phyloP scores from a whole-genome alignment of 2,888 invertebrate genomes.

The Eumerus sabulonum region DNA sequence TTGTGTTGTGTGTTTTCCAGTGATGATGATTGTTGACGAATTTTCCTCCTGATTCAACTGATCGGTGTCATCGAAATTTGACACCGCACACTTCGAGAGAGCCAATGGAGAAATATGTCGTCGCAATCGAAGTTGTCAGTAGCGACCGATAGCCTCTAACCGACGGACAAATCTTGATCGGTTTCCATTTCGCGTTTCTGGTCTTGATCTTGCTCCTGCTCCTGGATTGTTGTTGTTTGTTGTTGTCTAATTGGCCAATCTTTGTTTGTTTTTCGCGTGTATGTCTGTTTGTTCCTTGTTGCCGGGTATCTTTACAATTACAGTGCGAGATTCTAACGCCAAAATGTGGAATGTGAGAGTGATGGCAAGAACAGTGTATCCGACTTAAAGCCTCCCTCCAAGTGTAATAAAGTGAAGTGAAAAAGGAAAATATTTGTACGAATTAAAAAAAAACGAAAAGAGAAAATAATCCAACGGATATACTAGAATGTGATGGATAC shows the following conservation, averaged over 20 bases:
- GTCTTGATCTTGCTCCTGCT: conserved; percentile 11
- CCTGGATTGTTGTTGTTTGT: conserved; percentile 24
- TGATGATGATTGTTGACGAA: conserved; percentile 7
- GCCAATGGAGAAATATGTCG: background rate
- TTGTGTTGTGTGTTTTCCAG: conserved; percentile 15
- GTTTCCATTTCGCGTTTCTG: conserved; percentile 1
- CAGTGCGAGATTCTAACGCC: conserved; percentile 43
- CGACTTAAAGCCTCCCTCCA: conserved; percentile 59
- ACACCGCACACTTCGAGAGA: conserved; percentile 23
- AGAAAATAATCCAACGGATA: conserved; percentile 46
- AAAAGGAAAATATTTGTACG: too few relatives aligned
- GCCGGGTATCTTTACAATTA: conserved; percentile 24
- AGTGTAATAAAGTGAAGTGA: background rate
- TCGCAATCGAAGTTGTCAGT: conserved; percentile 10
- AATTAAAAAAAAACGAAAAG: conserved; percentile 2
- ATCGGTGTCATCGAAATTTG: conserved; percentile 57
- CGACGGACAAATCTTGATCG: conserved; percentile 26
- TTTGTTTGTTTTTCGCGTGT: conserved; percentile 8
- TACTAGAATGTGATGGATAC: conserved; percentile 71
- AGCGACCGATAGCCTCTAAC: conserved; percentile 30
- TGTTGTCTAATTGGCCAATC: conserved; percentile 16
- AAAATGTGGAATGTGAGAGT: conserved; percentile 69
- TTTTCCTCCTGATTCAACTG: conserved; percentile 45
- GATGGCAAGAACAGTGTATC: conserved; percentile 68
- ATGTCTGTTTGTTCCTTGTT: conserved; percentile 37